Base-by-base conservation (phyloP, 2,888 invertebrate species). In the Drosophila birchii region DNA sequence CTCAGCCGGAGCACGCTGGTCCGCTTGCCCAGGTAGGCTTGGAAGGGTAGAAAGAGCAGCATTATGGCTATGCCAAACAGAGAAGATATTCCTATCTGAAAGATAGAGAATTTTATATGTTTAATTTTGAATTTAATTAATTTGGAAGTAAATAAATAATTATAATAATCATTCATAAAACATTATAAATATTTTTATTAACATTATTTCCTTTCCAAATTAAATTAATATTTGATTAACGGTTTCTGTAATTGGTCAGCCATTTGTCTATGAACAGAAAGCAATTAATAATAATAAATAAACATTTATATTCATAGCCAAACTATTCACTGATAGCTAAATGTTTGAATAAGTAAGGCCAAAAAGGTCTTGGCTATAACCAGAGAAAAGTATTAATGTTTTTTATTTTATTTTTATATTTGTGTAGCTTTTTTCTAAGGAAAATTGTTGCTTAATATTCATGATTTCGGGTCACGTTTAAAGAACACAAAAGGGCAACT, bases 21-120 rank as follows among this genome's bases (percentile, higher is more conserved):
- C 60, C 94, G 94, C 91, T 96, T 96, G 9, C 96, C 97, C 88
- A 96, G 92, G 91, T 94, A 96, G 8, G 95, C 96, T 95, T 96
- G 96, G 44, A 96, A 90, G 5, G 96, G 96, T 87, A 96, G 95
- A 80, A 95, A 95, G 54, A 95, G 92, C 39, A 96, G 91, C 82
- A 95, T 91, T 38, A 93, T 92, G 12, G 93, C 91, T 12, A 95
- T 94, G 23, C 95, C 95, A 79, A 94, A 93, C 5, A 94, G 80
- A 1, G 94, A 93, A 0, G 94, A 93, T 32, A 93, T 77, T 34
- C 94, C 94, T 76, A 95, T 94, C 92, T 94, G 39, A 1, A 34
- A 34, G 11, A 32, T 8, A 34, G 34, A 34, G 29, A 29, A 29
- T 29, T 29, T 29, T 29, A 34, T 34, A 11, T 34, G 11, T 11